These are phyloP conservation scores for Dichetophora obliterata DNA, from an alignment of 2,888 invertebrate species.

Conservation along the genomic window DNA sequence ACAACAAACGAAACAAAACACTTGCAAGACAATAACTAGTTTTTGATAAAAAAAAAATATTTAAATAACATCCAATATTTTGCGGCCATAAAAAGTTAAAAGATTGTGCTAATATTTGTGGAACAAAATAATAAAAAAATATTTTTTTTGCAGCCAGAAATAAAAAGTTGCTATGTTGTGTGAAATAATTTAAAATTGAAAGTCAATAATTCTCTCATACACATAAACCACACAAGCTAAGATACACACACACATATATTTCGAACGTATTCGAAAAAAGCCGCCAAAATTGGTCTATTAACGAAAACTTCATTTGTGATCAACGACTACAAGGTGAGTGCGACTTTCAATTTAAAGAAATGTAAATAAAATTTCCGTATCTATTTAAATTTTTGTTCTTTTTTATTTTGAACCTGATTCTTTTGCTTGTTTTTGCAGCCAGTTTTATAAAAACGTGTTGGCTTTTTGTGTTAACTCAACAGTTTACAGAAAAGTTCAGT, in stretches of 20 bases:
- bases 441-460: too few relatives aligned
- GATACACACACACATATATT: not conserved
- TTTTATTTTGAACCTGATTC: too few relatives aligned
- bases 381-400: too few relatives aligned
- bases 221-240: not conserved
- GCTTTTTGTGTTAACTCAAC: too few relatives aligned
- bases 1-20: constrained; percentile 45
- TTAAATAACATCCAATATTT: not conserved
- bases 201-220: not conserved
- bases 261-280: constrained; percentile 45
- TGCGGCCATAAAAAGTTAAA: not conserved
- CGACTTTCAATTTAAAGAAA: too few relatives aligned
- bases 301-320: constrained; percentile 69
- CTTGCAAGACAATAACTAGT: constrained; percentile 42
- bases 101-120: not conserved
- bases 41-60: constrained; percentile 5
- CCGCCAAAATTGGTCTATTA: constrained; percentile 69
- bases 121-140: not conserved
- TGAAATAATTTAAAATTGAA: constrained; percentile 25
- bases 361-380: too few relatives aligned
- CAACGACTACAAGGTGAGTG: constrained; percentile 64
- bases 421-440: too few relatives aligned
- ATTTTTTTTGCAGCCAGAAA: not conserved
- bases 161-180: not conserved
- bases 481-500: too few relatives aligned